These are phyloP conservation scores for Florisuga fusca DNA, from an alignment of 2,797 vertebrate genomes.

Conservation along the genomic window DNA sequence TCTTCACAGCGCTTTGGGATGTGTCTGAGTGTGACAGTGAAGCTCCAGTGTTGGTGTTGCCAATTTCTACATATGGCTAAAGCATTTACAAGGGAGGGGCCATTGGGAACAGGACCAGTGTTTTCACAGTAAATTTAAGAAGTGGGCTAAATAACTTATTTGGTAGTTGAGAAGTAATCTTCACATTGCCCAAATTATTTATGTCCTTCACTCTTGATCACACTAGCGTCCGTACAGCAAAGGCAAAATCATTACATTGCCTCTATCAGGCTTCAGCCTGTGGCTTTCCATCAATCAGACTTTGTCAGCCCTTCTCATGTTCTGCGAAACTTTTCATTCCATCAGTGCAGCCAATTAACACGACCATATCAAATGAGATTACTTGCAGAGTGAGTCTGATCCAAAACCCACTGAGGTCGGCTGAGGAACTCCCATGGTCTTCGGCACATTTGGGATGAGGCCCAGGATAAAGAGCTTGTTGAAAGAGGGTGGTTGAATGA, in stretches of 20 bases:
- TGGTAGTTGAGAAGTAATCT: background rate
- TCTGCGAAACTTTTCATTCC: background rate
- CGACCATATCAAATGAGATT: constrained; percentile 21
- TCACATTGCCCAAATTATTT: background rate
- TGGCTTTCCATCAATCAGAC: background rate
- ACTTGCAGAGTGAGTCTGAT: background rate
- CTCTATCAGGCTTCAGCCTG: background rate
- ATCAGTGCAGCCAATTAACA: background rate
- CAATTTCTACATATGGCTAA: background rate
- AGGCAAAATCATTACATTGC: background rate
- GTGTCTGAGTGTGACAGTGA: background rate
- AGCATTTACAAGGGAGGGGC: background rate
- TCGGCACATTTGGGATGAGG: background rate
- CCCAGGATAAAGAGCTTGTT: background rate
- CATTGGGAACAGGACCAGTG: background rate
- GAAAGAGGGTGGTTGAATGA: background rate
- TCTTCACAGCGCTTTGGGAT: background rate
- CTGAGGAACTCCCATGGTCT: background rate
- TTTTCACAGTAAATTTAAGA: background rate
- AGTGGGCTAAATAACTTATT: background rate
- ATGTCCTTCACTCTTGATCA: background rate
- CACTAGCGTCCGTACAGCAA: background rate
- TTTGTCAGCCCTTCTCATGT: background rate
- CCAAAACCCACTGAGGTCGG: background rate
- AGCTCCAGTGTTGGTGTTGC: background rate